Conservation (phyloP, 2,113 vertebrate genomes). For the Neolamprologus kungweensis region DNA sequence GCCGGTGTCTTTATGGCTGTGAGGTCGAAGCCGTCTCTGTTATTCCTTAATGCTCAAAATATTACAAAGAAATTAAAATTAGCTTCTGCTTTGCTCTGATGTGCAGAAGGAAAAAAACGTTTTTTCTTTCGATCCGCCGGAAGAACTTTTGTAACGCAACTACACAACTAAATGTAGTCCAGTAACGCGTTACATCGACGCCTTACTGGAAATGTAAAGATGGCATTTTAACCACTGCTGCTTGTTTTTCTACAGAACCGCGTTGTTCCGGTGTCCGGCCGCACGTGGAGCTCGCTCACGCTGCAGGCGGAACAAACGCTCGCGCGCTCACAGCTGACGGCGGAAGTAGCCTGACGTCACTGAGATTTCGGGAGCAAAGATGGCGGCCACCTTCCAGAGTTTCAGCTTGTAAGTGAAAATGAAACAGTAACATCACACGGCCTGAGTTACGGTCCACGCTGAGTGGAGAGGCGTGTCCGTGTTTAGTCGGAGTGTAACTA, state of each 20-base stretch:
- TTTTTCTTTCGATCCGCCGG: not conserved
- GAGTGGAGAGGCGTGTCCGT: not conserved
- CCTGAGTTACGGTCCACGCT: rapidly evolving
- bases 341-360: not conserved
- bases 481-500: not conserved
- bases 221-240: rapidly evolving
- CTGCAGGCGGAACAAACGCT: not conserved
- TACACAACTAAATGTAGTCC: not conserved
- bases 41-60: not conserved
- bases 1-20: not conserved
- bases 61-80: not conserved
- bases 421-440: too few species aligned
- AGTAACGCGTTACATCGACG: rapidly evolving
- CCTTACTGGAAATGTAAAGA: not conserved
- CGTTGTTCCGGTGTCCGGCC: not conserved
- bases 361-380: conserved; percentile 16
- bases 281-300: not conserved
- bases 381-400: conserved; percentile 67
- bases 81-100: not conserved
- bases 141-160: not conserved
- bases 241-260: not conserved
- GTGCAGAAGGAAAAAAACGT: not conserved
- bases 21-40: not conserved
- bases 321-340: not conserved
- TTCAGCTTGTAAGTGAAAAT: conserved; percentile 65